phyloP scores from a whole-genome alignment of 2,888 invertebrate genomes.

The Epistrophe eligans region DNA sequence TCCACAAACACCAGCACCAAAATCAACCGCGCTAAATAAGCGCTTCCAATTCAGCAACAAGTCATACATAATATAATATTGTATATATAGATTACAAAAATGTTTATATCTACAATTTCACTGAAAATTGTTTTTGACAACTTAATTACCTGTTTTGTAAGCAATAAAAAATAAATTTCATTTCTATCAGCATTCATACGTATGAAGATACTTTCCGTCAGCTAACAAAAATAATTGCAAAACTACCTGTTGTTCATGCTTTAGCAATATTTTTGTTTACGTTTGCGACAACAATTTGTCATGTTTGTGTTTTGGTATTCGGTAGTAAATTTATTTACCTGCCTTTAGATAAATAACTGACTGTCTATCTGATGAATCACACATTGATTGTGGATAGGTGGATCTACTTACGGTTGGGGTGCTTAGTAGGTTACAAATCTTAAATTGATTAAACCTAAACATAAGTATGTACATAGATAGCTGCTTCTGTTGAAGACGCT shows the following conservation, averaged over 20 bases:
- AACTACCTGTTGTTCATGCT: conserved; percentile 24
- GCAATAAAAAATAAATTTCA: conserved; percentile 19
- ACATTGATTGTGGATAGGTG: too few relatives aligned
- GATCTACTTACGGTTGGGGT: too few relatives aligned
- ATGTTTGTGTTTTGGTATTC: background rate
- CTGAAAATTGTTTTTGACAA: conserved; percentile 22
- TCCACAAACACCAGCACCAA: background rate
- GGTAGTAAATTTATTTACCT: background rate
- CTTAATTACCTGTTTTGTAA: conserved; percentile 38
- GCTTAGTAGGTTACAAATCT: too few relatives aligned
- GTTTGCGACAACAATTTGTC: background rate
- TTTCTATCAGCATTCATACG: conserved; percentile 25
- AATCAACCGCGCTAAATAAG: background rate
- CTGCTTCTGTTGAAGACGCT: too few relatives aligned
- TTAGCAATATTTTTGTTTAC: background rate
- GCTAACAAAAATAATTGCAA: conserved; percentile 22
- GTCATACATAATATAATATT: too few relatives aligned
- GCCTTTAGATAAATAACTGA: background rate
- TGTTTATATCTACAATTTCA: background rate
- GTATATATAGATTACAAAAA: conserved; percentile 23
- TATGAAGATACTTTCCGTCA: conserved; percentile 11
- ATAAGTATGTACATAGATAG: too few relatives aligned
- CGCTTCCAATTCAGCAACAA: too few relatives aligned
- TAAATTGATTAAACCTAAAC: too few relatives aligned
- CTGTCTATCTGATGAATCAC: background rate